phyloP scores from a whole-genome alignment of 2,888 invertebrate genomes.

The Morpho achilles region DNA sequence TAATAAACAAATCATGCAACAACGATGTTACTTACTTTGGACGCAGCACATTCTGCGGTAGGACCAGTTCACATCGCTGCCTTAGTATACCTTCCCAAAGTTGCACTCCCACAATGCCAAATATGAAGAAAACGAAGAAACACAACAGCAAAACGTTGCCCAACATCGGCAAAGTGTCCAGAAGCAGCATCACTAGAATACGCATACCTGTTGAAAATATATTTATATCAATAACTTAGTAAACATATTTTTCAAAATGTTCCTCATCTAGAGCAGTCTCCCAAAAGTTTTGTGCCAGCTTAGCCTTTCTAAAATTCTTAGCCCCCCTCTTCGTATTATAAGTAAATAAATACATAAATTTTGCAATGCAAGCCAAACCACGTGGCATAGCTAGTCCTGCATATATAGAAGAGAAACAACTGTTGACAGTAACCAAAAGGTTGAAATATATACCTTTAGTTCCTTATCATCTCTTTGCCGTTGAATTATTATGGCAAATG shows the following conservation, averaged over 20 bases:
- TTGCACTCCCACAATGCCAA: constrained; percentile 99
- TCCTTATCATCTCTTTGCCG: too few species aligned
- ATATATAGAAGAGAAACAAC: too few species aligned
- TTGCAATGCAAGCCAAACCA: too few species aligned
- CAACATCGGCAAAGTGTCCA: constrained; percentile 99
- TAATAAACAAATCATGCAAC: constrained; percentile 15
- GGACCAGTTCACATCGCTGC: constrained; percentile 92
- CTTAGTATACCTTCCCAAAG: constrained; percentile 98
- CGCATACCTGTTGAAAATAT: constrained; percentile 90
- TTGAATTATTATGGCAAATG: too few species aligned
- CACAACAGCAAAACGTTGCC: constrained; percentile 98
- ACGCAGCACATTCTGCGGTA: constrained; percentile 84
- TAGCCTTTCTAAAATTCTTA: too few species aligned
- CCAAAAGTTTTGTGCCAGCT: not conserved
- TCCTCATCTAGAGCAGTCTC: not conserved
- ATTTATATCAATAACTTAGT: not conserved
- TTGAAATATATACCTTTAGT: too few species aligned
- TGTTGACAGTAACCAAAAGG: too few species aligned
- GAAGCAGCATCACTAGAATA: constrained; percentile 97
- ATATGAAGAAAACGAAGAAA: constrained; percentile 99
- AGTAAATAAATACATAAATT: too few species aligned
- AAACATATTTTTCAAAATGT: not conserved
- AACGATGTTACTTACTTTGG: constrained; percentile 83
- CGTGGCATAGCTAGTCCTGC: too few species aligned
- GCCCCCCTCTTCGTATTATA: too few species aligned